phyloP scores from a whole-genome alignment of 2,797 vertebrate genomes.

The Molossus alvarezi region DNA sequence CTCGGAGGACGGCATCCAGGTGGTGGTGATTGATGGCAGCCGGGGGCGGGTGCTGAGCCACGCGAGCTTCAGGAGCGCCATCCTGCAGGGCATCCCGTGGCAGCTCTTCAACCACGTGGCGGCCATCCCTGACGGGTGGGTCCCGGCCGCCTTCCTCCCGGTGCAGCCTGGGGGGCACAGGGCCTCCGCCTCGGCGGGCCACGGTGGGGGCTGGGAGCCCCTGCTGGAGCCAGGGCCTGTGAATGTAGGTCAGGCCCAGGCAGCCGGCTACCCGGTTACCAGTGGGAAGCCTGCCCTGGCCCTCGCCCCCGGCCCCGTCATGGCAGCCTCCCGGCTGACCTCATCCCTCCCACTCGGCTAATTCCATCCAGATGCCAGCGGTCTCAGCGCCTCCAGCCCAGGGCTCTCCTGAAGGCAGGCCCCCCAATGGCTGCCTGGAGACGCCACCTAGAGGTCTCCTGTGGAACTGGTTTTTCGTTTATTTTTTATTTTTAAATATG shows the following conservation, averaged over 20 bases:
- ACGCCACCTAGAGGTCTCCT: neutral
- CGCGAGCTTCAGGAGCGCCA: conserved; percentile 92
- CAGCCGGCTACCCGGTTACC: fast-evolving
- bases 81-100: conserved; percentile 95
- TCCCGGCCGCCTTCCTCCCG: neutral
- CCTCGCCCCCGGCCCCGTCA: neutral
- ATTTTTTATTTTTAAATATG: no score
- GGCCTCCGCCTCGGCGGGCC: no score
- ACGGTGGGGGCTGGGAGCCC: neutral
- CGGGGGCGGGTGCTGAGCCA: conserved; percentile 92
- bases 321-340: neutral
- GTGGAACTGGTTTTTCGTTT: neutral
- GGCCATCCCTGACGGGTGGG: conserved; percentile 94
- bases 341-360: conserved; percentile 52
- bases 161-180: neutral
- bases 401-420: neutral
- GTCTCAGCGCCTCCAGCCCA: neutral
- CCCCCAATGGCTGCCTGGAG: neutral
- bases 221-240: neutral
- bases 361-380: neutral
- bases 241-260: conserved; percentile 16
- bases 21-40: conserved; percentile 94
- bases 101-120: conserved; percentile 95
- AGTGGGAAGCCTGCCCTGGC: neutral
- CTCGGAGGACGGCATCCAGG: conserved; percentile 94